Percentiles rank a stretch among this genome's conserved stretches.
These are phyloP conservation scores for Tursiops truncatus DNA, from an alignment of 2,113 vertebrate genomes.

Conservation along the genomic window DNA sequence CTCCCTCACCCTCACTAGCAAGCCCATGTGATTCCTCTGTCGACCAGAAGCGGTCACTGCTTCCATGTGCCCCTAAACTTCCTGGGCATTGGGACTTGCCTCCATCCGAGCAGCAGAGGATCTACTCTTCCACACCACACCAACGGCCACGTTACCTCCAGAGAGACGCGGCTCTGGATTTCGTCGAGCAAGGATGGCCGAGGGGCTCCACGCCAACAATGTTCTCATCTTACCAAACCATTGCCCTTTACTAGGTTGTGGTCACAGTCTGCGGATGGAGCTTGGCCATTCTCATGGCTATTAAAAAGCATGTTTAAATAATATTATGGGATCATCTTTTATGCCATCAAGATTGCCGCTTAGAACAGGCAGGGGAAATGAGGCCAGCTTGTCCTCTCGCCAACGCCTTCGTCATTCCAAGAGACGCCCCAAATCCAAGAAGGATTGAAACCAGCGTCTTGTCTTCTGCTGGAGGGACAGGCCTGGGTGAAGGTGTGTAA, in stretches of 20 bases:
- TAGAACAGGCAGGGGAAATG: not conserved
- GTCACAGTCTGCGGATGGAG: not conserved
- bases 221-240: not conserved
- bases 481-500: not conserved
- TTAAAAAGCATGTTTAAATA: conserved; percentile 1
- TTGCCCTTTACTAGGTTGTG: not conserved
- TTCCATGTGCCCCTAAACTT: not conserved
- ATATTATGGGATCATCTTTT: not conserved
- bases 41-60: conserved; percentile 16
- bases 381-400: not conserved
- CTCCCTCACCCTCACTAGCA: not conserved
- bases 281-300: not conserved
- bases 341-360: not conserved
- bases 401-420: not conserved
- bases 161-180: not conserved
- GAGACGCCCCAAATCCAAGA: not conserved
- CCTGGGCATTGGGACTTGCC: rapidly evolving
- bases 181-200: not conserved
- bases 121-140: too few species aligned
- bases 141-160: not conserved
- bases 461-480: not conserved
- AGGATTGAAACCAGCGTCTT: not conserved
- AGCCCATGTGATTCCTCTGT: not conserved
- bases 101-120: rapidly evolving
- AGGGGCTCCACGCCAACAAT: not conserved